Conservation (phyloP, 92 coral and sea anemone species). For the Isaurus tuberculatus region DNA sequence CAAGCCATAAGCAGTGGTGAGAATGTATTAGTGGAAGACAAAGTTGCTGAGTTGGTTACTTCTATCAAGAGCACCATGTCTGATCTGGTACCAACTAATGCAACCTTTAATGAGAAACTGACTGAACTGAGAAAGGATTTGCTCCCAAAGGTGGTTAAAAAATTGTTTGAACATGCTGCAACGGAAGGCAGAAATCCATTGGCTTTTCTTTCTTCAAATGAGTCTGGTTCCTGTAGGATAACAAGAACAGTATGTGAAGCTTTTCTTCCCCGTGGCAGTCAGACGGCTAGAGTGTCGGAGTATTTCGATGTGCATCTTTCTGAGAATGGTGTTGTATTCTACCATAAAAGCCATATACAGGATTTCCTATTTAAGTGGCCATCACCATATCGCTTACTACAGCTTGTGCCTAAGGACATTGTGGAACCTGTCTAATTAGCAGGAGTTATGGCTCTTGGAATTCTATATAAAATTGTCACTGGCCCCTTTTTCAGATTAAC, state of each 20-base stretch:
- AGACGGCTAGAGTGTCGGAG: conserved; percentile 30
- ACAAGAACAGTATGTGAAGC: conserved; percentile 53
- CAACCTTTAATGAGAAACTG: conserved; percentile 47
- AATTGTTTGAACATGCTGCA: conserved; percentile 48
- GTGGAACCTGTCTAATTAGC: conserved; percentile 49
- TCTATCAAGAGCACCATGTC: conserved; percentile 50
- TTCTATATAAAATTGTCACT: conserved; percentile 46
- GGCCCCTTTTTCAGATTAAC: conserved; percentile 53
- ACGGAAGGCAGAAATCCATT: conserved; percentile 50
- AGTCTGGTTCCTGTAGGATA: conserved; percentile 53
- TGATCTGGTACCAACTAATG: conserved; percentile 49
- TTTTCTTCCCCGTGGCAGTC: conserved; percentile 36
- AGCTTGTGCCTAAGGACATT: conserved; percentile 42
- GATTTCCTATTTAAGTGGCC: conserved; percentile 12
- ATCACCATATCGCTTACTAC: conserved; percentile 42
- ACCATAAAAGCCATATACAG: not conserved
- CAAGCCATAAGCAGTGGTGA: not conserved
- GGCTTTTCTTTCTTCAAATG: conserved; percentile 48
- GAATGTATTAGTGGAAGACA: not conserved
- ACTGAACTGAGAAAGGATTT: conserved; percentile 32
- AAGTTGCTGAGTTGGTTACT: conserved; percentile 49
- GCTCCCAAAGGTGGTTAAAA: conserved; percentile 55
- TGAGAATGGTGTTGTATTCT: conserved; percentile 3
- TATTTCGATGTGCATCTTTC: conserved; percentile 45
- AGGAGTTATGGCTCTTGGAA: conserved; percentile 53